These are phyloP conservation scores for Chromis chromis DNA, from an alignment of 2,797 vertebrate genomes.

Conservation along the genomic window DNA sequence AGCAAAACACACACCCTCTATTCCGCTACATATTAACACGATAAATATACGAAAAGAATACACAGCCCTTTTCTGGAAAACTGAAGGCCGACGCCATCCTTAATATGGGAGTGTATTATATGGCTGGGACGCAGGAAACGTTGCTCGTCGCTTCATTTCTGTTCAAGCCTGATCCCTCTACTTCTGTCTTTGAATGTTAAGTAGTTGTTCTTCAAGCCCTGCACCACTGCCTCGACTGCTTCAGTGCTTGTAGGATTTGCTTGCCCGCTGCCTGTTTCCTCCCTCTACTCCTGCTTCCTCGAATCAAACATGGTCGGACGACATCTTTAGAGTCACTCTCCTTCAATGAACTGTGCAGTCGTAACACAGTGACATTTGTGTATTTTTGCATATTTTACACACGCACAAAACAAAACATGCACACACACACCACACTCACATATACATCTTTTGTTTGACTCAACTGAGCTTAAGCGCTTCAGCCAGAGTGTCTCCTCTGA, in stretches of 20 bases:
- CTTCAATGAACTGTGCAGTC: constrained; percentile 61
- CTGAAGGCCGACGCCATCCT: constrained; percentile 50
- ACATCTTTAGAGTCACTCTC: constrained; percentile 58
- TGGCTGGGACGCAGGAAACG: constrained; percentile 66
- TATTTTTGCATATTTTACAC: constrained; percentile 48
- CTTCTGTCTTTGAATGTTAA: constrained; percentile 85
- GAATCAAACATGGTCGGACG: constrained; percentile 51
- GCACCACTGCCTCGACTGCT: constrained; percentile 73
- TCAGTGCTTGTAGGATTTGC: constrained; percentile 81
- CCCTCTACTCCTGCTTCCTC: constrained; percentile 58
- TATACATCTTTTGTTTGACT: constrained; percentile 43
- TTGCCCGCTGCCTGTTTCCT: constrained; percentile 65
- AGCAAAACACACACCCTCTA: constrained; percentile 10
- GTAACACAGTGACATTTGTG: constrained; percentile 52
- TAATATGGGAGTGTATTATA: constrained; percentile 76
- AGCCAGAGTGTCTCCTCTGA: constrained; percentile 36
- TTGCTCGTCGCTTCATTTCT: constrained; percentile 78
- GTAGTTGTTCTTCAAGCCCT: constrained; percentile 77
- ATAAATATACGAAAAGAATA: constrained; percentile 14
- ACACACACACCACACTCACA: constrained; percentile 4
- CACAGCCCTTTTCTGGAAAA: constrained; percentile 40
- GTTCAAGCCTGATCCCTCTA: constrained; percentile 73
- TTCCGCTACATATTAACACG: constrained; percentile 27
- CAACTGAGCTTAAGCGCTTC: constrained; percentile 33
- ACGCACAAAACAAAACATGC: constrained; percentile 24